Evolutionary conservation across 2,797 vertebrate species (phyloP), one percentile per base, ranked within the genome.

Genomic region (Phalloptychus januarius): DNA sequence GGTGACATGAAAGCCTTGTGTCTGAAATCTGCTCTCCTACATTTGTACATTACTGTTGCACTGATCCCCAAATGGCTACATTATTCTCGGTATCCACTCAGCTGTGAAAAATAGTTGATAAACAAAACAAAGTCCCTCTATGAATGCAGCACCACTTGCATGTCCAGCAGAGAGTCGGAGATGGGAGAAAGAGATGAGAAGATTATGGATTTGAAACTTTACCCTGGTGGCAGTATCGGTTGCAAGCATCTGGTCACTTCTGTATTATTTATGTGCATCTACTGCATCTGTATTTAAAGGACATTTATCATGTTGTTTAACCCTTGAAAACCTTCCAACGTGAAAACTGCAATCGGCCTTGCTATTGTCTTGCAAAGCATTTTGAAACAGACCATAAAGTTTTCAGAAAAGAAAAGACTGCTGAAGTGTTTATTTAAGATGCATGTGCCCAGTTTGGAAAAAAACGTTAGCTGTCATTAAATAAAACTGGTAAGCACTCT

Each of bases 1-100:
- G 72, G 81, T 72, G 82, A 85, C 73, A 78, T 79, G 56, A 85
- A 87, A 88, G 83, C 83, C 67, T 86, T 61, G 71, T 83, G 81
- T 80, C 78, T 83, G 52, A 77, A 83, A 80, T 71, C 70, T 71
- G 3, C 67, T 80, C 71, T 76, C 71, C 82, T 48, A 31, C 79
- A 73, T 75, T 71, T 78, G n/a, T 76, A 36, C 70, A 79, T 76
- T 77, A 54, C 45, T 44, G 61, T 52, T 20, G 65, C 61, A 80
- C 16, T 71, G 74, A 65, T 69, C 75, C 36, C 25, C 75, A 36
- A 48, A 69, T 46, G 76, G 52, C 69, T 45, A 42, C 56, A 75
- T 74, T 71, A 42, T 72, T 69, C 40, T 75, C 63, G 28, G 7
- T 61, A 54, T 74, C 75, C 54, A 75, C 44, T 77, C 65, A 44